Conservation (phyloP, 2,113 vertebrate genomes). For the Ranitomeya imitator region DNA sequence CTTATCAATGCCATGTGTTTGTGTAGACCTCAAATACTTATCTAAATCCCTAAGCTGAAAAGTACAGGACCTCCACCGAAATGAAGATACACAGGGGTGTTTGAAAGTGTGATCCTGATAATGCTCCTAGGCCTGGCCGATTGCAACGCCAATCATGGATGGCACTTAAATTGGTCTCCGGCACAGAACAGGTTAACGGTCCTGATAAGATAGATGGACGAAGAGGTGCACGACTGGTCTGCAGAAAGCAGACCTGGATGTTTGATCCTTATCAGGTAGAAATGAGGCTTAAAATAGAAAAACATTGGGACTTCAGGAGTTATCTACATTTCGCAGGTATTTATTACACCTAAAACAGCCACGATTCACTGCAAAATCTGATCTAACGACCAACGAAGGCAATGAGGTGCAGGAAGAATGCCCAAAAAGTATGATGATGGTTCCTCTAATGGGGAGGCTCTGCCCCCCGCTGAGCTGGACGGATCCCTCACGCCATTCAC, state of each 20-base stretch:
- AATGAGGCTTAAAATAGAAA: neutral
- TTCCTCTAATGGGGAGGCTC: neutral
- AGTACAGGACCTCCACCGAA: slow-evolving; percentile 79
- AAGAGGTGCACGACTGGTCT: slow-evolving; percentile 58
- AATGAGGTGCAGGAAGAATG: neutral
- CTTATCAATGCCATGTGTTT: slow-evolving; percentile 78
- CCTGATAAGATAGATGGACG: slow-evolving; percentile 55
- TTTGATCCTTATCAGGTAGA: slow-evolving; percentile 42
- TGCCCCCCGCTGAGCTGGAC: too few relatives aligned
- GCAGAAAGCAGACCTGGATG: slow-evolving; percentile 54
- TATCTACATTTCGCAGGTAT: neutral
- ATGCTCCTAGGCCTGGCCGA: slow-evolving; percentile 62
- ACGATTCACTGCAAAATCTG: neutral
- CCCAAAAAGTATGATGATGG: too few relatives aligned
- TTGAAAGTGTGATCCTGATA: slow-evolving; percentile 71
- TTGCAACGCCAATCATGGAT: neutral
- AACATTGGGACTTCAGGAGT: neutral
- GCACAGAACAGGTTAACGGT: neutral
- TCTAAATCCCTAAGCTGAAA: slow-evolving; percentile 77
- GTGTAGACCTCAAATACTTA: slow-evolving; percentile 76
- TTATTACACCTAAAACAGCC: slow-evolving; percentile 8
- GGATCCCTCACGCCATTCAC: too few relatives aligned
- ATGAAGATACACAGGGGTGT: slow-evolving; percentile 72
- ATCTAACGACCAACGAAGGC: neutral
- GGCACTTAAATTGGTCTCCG: slow-evolving; percentile 34